These are phyloP conservation scores for Neosalanx taihuensis DNA, from an alignment of 2,797 vertebrate species.

Conservation along the genomic window DNA sequence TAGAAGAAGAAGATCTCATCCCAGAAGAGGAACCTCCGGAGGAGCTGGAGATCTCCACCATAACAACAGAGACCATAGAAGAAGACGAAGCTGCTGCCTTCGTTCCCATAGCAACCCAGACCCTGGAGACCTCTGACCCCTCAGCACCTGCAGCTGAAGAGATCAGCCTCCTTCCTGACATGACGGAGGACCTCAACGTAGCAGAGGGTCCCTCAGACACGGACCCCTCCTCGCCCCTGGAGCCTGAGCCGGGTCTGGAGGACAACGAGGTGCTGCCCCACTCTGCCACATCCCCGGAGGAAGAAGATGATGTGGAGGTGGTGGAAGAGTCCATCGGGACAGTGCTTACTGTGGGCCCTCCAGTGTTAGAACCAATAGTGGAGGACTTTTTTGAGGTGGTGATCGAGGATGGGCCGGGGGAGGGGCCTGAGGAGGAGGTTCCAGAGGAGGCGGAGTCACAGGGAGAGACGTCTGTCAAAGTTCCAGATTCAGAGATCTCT, in stretches of 20 bases:
- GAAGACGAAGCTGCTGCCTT: neutral
- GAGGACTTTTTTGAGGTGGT: neutral
- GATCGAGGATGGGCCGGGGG: neutral
- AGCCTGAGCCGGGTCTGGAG: slow-evolving; percentile 19
- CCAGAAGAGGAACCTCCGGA: neutral
- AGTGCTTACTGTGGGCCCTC: too few species aligned
- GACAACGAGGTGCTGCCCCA: neutral
- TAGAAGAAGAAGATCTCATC: neutral
- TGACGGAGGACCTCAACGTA: slow-evolving; percentile 26
- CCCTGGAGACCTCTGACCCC: neutral
- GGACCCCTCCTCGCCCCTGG: neutral
- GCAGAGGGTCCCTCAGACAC: neutral
- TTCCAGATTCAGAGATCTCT: slow-evolving; percentile 44
- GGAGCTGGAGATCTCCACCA: slow-evolving; percentile 24
- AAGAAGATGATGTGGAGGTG: slow-evolving; percentile 24
- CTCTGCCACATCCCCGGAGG: slow-evolving; percentile 28
- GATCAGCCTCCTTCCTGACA: slow-evolving; percentile 15
- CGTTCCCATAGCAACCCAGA: neutral
- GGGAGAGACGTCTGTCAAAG: slow-evolving; percentile 25
- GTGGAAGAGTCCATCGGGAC: neutral
- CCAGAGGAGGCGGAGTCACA: slow-evolving; percentile 30
- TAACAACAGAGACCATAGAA: slow-evolving; percentile 20
- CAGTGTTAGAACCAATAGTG: neutral
- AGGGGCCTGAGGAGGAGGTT: slow-evolving; percentile 28
- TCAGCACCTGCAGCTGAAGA: slow-evolving; percentile 20